Evolutionary conservation across 2,113 vertebrate species (phyloP).

Genomic region (Rhynchopsitta pachyrhyncha): DNA sequence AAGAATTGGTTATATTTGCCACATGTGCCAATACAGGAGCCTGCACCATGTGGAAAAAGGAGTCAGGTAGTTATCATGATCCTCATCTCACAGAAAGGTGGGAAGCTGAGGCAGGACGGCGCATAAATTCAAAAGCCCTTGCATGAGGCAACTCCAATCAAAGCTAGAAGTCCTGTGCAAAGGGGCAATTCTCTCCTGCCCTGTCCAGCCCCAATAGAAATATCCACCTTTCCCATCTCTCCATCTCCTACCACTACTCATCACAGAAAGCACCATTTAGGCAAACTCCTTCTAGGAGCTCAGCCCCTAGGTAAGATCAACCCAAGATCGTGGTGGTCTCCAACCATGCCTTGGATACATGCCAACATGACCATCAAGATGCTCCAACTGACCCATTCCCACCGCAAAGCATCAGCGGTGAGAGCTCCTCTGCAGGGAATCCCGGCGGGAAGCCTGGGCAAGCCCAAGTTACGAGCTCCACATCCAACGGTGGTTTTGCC

Average conservation of each 20-base stretch:
- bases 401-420: rapidly evolving
- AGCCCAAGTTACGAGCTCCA: not conserved
- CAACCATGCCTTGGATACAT: not conserved
- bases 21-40: not conserved
- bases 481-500: not conserved
- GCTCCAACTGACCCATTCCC: rapidly evolving
- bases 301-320: not conserved
- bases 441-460: not conserved
- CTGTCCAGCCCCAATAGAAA: not conserved
- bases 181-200: not conserved
- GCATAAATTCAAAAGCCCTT: not conserved
- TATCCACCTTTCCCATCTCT: rapidly evolving
- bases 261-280: rapidly evolving
- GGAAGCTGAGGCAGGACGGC: not conserved
- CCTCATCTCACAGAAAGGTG: not conserved
- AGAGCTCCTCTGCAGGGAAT: not conserved
- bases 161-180: not conserved
- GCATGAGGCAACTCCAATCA: not conserved
- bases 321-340: not conserved
- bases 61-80: not conserved
- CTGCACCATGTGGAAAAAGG: rapidly evolving
- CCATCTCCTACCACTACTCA: not conserved
- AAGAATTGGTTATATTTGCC: not conserved
- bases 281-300: rapidly evolving
- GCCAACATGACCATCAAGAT: rapidly evolving